Evolutionary conservation across 2,888 invertebrate genomes (phyloP), one percentile per base, ranked within the genome.

Genomic region (Eucera pruinosa): DNA sequence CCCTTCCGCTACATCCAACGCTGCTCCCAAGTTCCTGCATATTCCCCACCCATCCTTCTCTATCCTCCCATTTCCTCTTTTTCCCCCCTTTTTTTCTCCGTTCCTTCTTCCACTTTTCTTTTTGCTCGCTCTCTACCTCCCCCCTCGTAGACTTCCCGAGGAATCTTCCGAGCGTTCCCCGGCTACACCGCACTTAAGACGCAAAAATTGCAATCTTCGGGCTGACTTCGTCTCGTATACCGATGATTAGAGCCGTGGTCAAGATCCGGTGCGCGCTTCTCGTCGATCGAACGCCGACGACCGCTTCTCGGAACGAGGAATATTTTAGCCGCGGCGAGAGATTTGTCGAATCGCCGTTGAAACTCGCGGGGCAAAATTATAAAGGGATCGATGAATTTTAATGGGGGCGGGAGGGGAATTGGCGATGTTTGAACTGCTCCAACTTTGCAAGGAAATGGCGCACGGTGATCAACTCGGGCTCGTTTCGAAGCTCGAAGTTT

Each of bases 1-100:
- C 55, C 57, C 72, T 47, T 54, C 47, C 43, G 47, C 78, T 65
- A 67, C 62, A 62, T 43, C 41, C 58, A 60, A 57, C 61, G 68
- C 78, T 64, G 58, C n/a, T n/a, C n/a, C 75, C 64, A 82, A 80
- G 52, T 79, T 80, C 67, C 23, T 72, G 65, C 80, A 60, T 70
- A 70, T 64, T 58, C 55, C 62, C 75, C 47, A 27, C 48, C 15
- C 45, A 18, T 57, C 20, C 57, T 62, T 33, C 18, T 54, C 47
- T 60, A 20, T 43, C 55, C 11, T 45, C 6, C 7, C 18, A 2
- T 3, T n/a, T 39, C 45, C 27, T 54, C 48, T n/a, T 67, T 55
- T 43, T 1, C 13, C 23, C 23, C 5, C 13, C 30, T 45, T 43
- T 54, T 23, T 52, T 62, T 52, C 52, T 61, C 45, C 45, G 52